Evolutionary conservation across 2,113 vertebrate genomes (phyloP), one percentile per base, ranked within the genome.

Genomic region (Cryptomyrus ogoouensis): DNA sequence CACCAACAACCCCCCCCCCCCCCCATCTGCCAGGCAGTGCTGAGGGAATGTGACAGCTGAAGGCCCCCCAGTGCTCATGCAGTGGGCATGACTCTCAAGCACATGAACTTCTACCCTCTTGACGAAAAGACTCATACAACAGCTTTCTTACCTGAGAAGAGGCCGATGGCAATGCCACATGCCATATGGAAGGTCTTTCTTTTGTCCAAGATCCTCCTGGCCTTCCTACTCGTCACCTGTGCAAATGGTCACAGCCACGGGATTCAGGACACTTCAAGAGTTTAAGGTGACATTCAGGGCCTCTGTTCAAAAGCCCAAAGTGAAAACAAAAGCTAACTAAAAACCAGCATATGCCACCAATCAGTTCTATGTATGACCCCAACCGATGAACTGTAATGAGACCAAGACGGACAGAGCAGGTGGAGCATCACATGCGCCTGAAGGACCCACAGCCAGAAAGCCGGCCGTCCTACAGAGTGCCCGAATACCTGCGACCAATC

Each of bases 201-300:
- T 93, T 97, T 97, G 92, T 97, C 97, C 87, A 98, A 66, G 49
- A 97, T 89, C 89, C 97, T 96, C 91, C 97, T 96, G 19, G 96
- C 95, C 94, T 96, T 97, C 93, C 96, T 97, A 93, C 96, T 97
- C 89, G 96, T 95, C 92, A 98, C 95, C 98, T 99, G 94, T 9
- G 89, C n/a, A 84, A 21, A 42, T 13, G 56, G 27, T 44, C 17
- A 44, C n/a, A 66, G 19, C 17, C 53, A 53, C 9, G 24, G 83
- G 21, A 46, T 8, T 13, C 21, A 13, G 24, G 74, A 42, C 35
- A 42, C 74, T 42, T 66, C 24, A 66, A 66, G 17, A 77, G 70
- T 31, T 31, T 19, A 2, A 39, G 27, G 4, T 77, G 70, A 77
- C 13, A 77, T 77, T n/a, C 70, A 39, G 31, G 42, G 35, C 31